Percentiles rank a stretch among this genome's conserved stretches.
Evolutionary conservation across 2,797 vertebrate genomes (phyloP).

Genomic region (Nasua narica): DNA sequence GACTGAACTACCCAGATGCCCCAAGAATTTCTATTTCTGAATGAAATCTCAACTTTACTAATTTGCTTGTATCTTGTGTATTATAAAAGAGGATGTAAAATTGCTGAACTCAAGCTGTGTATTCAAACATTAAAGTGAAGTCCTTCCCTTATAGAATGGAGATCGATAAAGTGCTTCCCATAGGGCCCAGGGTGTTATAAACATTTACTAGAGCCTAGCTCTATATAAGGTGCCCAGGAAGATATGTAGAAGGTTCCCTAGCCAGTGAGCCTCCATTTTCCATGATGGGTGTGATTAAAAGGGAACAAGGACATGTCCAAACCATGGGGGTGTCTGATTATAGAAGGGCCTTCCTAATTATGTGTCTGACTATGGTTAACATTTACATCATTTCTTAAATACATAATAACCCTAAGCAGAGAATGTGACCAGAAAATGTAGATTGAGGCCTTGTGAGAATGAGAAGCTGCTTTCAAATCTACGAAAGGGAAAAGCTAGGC

Average conservation of each 20-base stretch:
- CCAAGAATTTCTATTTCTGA: not conserved
- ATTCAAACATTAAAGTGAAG: not conserved
- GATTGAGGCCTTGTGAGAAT: not conserved
- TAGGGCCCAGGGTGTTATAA: not conserved
- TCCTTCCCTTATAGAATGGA: not conserved
- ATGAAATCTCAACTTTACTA: not conserved
- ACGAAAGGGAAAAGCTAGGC: not conserved
- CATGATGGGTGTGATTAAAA: not conserved
- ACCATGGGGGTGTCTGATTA: not conserved
- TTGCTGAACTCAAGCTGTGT: not conserved
- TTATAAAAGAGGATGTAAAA: not conserved
- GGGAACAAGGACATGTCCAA: not conserved
- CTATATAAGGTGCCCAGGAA: not conserved
- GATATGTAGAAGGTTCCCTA: not conserved
- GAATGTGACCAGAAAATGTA: not conserved
- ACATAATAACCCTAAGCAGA: not conserved
- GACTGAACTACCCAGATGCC: not conserved
- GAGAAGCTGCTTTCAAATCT: not conserved
- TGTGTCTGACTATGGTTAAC: not conserved
- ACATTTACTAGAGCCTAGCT: not conserved
- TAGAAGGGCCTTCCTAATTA: not conserved
- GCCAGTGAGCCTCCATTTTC: not conserved
- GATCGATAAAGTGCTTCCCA: not conserved
- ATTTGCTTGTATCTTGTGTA: not conserved
- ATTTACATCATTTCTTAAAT: not conserved